Evolutionary conservation across 2,888 invertebrate species (phyloP).

Genomic region (Cinara cedri): DNA sequence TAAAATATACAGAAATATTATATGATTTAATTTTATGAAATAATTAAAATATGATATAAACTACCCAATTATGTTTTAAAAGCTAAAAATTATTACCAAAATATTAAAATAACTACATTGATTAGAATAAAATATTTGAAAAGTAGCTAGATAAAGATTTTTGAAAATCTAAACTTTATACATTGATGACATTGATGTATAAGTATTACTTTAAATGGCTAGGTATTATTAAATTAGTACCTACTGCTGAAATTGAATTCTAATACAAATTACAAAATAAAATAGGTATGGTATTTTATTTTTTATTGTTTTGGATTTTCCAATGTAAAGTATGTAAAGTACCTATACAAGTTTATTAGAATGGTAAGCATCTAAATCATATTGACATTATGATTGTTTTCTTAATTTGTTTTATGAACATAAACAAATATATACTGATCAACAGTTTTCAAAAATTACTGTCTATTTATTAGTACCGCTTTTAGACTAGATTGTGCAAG

Average conservation of each 20-base stretch:
- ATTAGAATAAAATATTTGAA: not conserved
- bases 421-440: conserved; percentile 19
- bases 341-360: not conserved
- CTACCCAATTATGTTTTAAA: not conserved
- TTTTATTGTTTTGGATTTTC: not conserved
- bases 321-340: not conserved
- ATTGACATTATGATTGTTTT: conserved; percentile 19
- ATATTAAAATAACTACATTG: not conserved
- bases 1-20: conserved; percentile 23
- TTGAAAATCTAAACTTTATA: not conserved
- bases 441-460: conserved; percentile 39
- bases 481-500: conserved; percentile 28
- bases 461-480: conserved; percentile 8
- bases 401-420: conserved; percentile 15
- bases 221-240: too few relatives aligned
- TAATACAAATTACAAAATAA: too few relatives aligned
- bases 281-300: not conserved
- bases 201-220: too few relatives aligned
- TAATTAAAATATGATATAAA: conserved; percentile 26
- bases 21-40: conserved; percentile 30
- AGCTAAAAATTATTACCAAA: not conserved
- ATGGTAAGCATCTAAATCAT: not conserved
- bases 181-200: too few relatives aligned
- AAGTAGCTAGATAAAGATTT: not conserved
- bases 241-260: too few relatives aligned